A percentile compares a stretch with the other conserved stretches of the same genome.
phyloP scores from a whole-genome alignment of 2,797 vertebrate genomes.

The Tauraco hartlaubi region DNA sequence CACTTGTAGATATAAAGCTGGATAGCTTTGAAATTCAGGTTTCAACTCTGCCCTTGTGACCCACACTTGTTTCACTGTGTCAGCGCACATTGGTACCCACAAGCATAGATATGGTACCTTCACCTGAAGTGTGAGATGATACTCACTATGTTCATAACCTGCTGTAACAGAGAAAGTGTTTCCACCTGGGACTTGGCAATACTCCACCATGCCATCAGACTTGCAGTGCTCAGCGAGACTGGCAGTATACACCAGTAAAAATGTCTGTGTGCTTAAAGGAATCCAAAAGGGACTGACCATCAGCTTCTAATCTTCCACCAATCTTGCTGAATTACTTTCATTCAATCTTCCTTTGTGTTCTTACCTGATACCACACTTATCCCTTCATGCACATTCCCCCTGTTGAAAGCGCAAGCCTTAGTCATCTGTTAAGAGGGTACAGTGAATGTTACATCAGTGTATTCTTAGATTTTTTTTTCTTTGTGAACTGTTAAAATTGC shows the following conservation, averaged over 20 bases:
- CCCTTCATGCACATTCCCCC: neutral
- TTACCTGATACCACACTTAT: neutral
- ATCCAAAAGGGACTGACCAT: neutral
- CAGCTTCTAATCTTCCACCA: neutral
- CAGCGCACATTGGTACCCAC: neutral
- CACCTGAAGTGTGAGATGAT: neutral
- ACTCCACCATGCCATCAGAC: neutral
- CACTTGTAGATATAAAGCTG: neutral
- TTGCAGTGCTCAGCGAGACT: rapidly evolving
- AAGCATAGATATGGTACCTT: neutral
- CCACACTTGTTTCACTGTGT: neutral
- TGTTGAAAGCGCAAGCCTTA: neutral
- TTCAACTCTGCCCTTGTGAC: neutral
- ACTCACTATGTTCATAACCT: neutral
- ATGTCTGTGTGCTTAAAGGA: neutral
- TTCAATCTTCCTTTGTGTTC: neutral
- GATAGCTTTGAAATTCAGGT: neutral
- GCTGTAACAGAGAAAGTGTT: neutral
- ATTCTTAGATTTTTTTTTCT: neutral
- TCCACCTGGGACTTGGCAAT: neutral
- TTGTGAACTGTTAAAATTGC: constrained; percentile 20
- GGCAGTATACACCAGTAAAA: neutral
- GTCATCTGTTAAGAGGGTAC: neutral
- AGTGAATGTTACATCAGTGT: neutral
- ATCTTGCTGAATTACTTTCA: neutral